Evolutionary conservation across 2,113 vertebrate genomes (phyloP).

Genomic region (Clupea harengus): DNA sequence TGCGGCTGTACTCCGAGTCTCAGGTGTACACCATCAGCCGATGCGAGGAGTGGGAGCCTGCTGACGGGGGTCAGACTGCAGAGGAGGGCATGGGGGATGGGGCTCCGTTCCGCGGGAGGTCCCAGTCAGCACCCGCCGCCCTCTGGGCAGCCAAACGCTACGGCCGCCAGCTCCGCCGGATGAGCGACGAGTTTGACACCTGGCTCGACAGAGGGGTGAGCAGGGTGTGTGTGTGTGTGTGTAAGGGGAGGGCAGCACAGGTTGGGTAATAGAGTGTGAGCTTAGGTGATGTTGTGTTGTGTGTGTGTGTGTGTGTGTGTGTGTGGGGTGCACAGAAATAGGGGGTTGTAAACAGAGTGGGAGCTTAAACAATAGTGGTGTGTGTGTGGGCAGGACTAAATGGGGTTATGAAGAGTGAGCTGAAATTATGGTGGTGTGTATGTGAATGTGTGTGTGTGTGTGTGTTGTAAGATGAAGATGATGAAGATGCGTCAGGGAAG

Average conservation of each 20-base stretch:
- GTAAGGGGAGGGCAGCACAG: neutral
- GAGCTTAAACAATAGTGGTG: too few relatives aligned
- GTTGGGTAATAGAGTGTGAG: neutral
- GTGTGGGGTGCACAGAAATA: neutral
- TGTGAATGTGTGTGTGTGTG: neutral
- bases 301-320: neutral
- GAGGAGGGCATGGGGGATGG: conserved; percentile 58
- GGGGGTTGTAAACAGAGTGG: neutral
- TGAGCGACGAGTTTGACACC: conserved; percentile 79
- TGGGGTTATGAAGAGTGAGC: too few relatives aligned
- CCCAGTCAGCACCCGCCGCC: conserved; percentile 72
- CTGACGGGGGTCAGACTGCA: conserved; percentile 43
- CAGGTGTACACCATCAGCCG: conserved; percentile 55
- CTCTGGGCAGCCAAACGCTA: conserved; percentile 74
- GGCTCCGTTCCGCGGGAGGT: conserved; percentile 66
- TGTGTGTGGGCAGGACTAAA: too few relatives aligned
- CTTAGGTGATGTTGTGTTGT: neutral
- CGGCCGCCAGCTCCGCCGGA: conserved; percentile 73
- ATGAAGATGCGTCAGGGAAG: neutral
- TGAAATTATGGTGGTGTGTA: too few relatives aligned
- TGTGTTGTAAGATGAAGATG: neutral
- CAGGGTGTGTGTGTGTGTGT: neutral
- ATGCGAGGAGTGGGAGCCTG: conserved; percentile 43
- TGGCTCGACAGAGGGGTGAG: conserved; percentile 65
- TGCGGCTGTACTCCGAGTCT: conserved; percentile 55